Percentiles rank a stretch among this genome's conserved stretches.
Conservation (phyloP, 2,113 vertebrate species). For the Tragelaphus scriptus region DNA sequence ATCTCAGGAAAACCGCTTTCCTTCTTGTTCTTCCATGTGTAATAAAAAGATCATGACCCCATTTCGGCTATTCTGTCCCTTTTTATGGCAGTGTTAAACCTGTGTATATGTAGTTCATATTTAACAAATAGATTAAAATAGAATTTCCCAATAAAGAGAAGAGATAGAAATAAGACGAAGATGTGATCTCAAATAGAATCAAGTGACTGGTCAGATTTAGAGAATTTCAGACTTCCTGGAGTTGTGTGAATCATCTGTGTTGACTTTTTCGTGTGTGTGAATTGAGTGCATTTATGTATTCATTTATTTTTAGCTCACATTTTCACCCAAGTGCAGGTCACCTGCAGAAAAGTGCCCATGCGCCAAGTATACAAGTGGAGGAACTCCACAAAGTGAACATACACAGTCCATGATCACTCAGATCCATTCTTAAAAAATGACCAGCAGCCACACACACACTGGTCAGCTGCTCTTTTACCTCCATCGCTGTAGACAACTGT, state of each 20-base stretch:
- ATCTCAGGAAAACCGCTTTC: not conserved
- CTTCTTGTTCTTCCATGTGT: not conserved
- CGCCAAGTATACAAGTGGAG: not conserved
- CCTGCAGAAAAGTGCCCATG: not conserved
- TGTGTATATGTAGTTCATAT: not conserved
- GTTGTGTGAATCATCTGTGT: not conserved
- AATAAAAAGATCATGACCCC: not conserved
- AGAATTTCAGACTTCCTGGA: conserved; percentile 5
- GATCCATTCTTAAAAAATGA: not conserved
- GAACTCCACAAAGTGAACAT: not conserved
- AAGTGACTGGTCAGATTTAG: not conserved
- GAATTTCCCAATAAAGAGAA: not conserved
- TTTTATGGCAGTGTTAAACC: conserved; percentile 4
- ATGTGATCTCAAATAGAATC: not conserved
- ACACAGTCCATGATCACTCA: fast-evolving
- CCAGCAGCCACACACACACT: not conserved
- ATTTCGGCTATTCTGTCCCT: not conserved
- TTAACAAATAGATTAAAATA: conserved; percentile 33
- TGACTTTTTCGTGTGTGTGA: not conserved
- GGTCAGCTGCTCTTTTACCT: fast-evolving
- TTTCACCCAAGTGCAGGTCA: not conserved
- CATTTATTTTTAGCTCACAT: not conserved
- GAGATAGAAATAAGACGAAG: not conserved
- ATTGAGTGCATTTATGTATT: not conserved
- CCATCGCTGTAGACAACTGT: fast-evolving